A percentile compares a stretch with the other conserved stretches of the same genome.
phyloP scores from a whole-genome alignment of 2,888 invertebrate species.

The Galerucella nymphaeae region DNA sequence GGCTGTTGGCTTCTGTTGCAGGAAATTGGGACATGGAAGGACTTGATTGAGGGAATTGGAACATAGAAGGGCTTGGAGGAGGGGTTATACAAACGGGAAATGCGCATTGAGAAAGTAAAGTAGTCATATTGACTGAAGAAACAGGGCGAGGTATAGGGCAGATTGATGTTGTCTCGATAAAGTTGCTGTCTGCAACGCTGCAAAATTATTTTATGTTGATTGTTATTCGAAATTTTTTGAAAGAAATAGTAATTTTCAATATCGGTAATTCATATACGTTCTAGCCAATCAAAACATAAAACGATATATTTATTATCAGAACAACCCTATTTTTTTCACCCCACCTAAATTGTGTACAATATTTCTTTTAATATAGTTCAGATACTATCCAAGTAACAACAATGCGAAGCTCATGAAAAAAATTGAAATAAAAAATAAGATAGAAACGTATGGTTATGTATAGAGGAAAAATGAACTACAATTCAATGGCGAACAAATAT shows the following conservation, averaged over 20 bases:
- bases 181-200: constrained; percentile 27
- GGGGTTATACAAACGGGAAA: constrained; percentile 59
- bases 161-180: constrained; percentile 57
- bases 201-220: constrained; percentile 3
- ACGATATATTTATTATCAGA: too few relatives aligned
- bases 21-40: constrained; percentile 31
- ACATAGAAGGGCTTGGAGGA: constrained; percentile 53
- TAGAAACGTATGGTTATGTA: not conserved
- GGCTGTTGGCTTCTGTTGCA: constrained; percentile 22
- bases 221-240: too few relatives aligned
- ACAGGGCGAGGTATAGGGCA: constrained; percentile 62
- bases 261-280: too few relatives aligned
- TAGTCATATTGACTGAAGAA: constrained; percentile 61
- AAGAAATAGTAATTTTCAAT: too few relatives aligned
- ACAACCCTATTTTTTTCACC: too few relatives aligned
- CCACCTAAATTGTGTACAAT: not conserved
- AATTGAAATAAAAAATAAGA: not conserved
- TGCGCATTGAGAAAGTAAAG: constrained; percentile 58
- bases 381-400: not conserved
- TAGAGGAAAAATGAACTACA: not conserved
- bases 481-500: not conserved
- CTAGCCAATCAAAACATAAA: too few relatives aligned
- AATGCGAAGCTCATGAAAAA: not conserved
- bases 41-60: constrained; percentile 20
- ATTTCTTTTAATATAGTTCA: not conserved